A percentile compares a stretch with the other conserved stretches of the same genome.
Conservation (phyloP, 2,888 invertebrate species). For the Sthenelais limicola region DNA sequence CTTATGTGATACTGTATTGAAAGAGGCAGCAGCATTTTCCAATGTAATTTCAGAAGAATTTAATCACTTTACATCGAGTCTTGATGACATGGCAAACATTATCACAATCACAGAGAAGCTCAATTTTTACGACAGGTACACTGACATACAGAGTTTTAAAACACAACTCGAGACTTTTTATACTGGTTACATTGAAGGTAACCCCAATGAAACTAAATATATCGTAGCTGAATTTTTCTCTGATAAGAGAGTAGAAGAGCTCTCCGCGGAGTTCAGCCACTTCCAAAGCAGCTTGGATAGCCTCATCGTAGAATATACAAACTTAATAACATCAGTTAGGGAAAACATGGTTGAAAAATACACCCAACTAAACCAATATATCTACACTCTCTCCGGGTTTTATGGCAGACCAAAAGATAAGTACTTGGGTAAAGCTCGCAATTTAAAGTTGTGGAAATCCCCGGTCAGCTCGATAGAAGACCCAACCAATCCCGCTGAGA, state of each 20-base stretch:
- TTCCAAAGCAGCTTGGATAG: not conserved
- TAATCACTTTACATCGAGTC: too few species aligned
- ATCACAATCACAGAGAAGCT: too few species aligned
- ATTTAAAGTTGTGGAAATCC: constrained; percentile 11
- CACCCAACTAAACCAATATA: not conserved
- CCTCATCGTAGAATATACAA: not conserved
- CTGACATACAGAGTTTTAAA: too few species aligned
- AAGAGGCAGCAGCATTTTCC: too few species aligned
- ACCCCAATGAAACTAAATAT: too few species aligned
- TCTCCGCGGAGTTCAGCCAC: not conserved
- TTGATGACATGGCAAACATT: too few species aligned
- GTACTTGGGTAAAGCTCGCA: not conserved
- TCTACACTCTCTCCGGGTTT: not conserved
- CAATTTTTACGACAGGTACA: too few species aligned
- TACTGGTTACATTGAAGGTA: too few species aligned
- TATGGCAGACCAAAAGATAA: not conserved
- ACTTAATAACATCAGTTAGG: not conserved
- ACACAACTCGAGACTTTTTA: too few species aligned
- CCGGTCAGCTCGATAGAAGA: constrained; percentile 16
- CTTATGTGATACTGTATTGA: too few species aligned
- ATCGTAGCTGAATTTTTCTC: too few species aligned
- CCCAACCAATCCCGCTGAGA: constrained; percentile 17
- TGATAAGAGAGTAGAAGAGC: not conserved
- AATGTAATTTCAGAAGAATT: too few species aligned
- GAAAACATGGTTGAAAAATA: not conserved